A percentile compares a stretch with the other conserved stretches of the same genome.
These are phyloP conservation scores for Molossus alvarezi DNA, from an alignment of 2,797 vertebrate species.

Conservation along the genomic window DNA sequence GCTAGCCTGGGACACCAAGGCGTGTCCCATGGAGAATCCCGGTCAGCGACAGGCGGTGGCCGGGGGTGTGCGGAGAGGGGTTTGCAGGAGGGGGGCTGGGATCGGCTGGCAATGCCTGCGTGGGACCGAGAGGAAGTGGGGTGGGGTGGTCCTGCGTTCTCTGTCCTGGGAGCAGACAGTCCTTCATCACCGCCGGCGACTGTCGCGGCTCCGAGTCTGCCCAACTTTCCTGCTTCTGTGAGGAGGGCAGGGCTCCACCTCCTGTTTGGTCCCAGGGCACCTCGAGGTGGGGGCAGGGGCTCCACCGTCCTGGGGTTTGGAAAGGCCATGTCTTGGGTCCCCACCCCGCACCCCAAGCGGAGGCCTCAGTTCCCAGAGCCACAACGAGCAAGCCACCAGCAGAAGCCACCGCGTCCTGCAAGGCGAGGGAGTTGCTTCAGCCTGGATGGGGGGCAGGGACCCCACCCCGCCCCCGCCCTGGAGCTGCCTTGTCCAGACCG, in stretches of 20 bases:
- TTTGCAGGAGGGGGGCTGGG: accelerated
- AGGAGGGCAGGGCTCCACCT: not conserved
- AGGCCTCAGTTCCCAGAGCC: not conserved
- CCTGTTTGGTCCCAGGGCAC: too few relatives aligned
- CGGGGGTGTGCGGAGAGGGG: too few relatives aligned
- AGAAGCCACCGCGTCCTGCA: accelerated
- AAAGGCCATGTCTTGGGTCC: not conserved
- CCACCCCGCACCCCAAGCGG: not conserved
- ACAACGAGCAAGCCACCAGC: too few relatives aligned
- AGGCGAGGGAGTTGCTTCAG: accelerated
- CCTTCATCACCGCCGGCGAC: accelerated
- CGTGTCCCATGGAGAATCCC: too few relatives aligned
- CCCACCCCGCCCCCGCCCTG: not conserved
- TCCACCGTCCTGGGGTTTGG: accelerated
- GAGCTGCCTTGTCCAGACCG: not conserved
- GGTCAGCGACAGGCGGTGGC: too few relatives aligned
- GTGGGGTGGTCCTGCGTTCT: accelerated
- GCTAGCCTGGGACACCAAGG: accelerated
- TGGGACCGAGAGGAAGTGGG: accelerated
- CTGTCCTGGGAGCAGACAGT: accelerated
- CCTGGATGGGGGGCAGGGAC: accelerated
- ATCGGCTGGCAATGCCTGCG: accelerated
- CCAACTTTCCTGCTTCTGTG: accelerated
- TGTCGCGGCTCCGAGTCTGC: accelerated
- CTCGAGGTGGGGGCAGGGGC: accelerated